Evolutionary conservation across 2,113 vertebrate species (phyloP).

Genomic region (Cephalopholis sonnerati): DNA sequence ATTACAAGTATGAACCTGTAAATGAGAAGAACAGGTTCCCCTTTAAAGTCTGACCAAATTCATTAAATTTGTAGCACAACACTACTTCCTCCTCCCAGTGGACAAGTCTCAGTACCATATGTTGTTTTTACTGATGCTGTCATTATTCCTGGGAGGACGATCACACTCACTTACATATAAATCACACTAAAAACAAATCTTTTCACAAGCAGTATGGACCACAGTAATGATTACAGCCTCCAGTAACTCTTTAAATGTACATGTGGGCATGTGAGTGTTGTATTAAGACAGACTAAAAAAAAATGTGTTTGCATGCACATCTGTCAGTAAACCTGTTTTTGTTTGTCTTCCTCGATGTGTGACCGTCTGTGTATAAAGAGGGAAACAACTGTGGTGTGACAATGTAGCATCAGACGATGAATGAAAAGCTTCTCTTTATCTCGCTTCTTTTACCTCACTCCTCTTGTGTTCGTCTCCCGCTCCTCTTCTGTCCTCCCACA

Average conservation of each 20-base stretch:
- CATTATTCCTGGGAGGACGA: background rate
- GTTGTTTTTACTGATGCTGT: background rate
- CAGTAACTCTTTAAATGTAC: background rate
- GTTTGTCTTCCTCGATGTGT: background rate
- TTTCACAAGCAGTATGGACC: background rate
- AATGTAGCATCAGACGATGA: constrained; percentile 22
- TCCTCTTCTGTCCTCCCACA: constrained; percentile 24
- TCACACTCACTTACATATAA: background rate
- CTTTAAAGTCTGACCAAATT: too few relatives aligned
- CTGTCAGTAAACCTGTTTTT: constrained; percentile 10
- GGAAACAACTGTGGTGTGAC: constrained; percentile 26
- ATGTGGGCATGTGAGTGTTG: background rate
- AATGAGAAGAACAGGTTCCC: too few relatives aligned
- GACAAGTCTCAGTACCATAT: background rate
- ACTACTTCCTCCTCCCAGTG: too few relatives aligned
- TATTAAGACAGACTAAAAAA: background rate
- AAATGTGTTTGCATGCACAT: constrained; percentile 15
- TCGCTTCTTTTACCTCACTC: background rate
- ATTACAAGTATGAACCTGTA: too few relatives aligned
- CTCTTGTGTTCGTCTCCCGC: constrained; percentile 7
- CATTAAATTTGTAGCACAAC: background rate
- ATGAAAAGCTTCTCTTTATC: constrained; percentile 23
- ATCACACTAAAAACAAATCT: background rate
- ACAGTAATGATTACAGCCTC: background rate
- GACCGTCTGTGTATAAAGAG: constrained; percentile 26